Evolutionary conservation across 37 sponge, comb jelly and placozoan genomes (phyloP), one percentile per base, ranked within the genome.

Genomic region (Lycopodina hypogea): DNA sequence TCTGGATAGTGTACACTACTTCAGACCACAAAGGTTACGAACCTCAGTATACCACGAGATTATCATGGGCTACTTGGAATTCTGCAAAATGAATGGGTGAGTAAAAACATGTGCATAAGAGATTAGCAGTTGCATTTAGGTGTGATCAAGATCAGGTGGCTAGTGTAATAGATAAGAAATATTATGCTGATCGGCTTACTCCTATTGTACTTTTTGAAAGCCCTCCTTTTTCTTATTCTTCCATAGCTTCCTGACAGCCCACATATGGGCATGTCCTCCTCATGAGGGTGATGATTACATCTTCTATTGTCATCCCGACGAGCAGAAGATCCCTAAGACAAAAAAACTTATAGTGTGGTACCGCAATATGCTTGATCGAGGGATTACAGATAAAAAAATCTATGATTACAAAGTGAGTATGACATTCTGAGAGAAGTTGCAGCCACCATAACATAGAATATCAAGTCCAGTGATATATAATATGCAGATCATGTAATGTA

Each of bases 251-350:
- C 24, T 61, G 69, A 88, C 84, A 56, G 99, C 99, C 42, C 96
- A 98, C 75, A 96, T 98, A 29, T 98, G 99, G 99, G 99, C 99
- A 0, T 98, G 99, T 74, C 99, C 99, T 23, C 99, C 99, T 21
- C 89, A 94, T 70, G 99, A 98, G 75, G 99, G 99, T 28, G 99
- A 98, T 77, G 99, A 98, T 81, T 98, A 98, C 84, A 98, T 98
- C 45, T 98, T 96, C 77, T 96, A 98, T 80, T 98, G 99, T 60
- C 99, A 98, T 48, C 99, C 99, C 7, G 66, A 78, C 6, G 94
- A 93, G 57, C 99, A 98, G 93, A 98, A 98, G 87, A 96, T 91
- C n/a, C 99, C 99, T 22, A 98, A 98, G 67, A 96, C 99, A 0
- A 95, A 93, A 87, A 59, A 96, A 29, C 86, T 98, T 30, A 76